Percentiles rank a stretch among this genome's conserved stretches.
These are phyloP conservation scores for Cephus nigrinus DNA, from an alignment of 2,888 invertebrate species.

Conservation along the genomic window DNA sequence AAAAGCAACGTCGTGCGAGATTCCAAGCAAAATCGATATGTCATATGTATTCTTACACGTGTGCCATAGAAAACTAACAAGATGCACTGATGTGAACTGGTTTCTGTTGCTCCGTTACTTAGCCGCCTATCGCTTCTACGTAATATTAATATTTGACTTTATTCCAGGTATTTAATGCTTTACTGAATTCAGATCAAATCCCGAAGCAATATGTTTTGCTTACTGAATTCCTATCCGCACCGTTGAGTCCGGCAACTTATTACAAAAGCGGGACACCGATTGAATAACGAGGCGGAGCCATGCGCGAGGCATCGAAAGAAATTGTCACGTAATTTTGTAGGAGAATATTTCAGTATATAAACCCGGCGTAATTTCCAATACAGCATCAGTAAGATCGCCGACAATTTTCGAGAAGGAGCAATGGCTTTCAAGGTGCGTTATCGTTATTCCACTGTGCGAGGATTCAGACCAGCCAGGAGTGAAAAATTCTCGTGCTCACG, in stretches of 20 bases:
- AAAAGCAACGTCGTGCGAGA: conserved; percentile 37
- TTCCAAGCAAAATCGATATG: conserved; percentile 35
- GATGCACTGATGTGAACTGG: too few relatives aligned
- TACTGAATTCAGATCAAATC: too few relatives aligned
- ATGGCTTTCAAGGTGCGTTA: conserved; percentile 20
- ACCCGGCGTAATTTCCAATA: conserved; percentile 22
- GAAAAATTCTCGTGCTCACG: too few relatives aligned
- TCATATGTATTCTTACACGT: conserved; percentile 27
- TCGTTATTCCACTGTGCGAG: too few relatives aligned
- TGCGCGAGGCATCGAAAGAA: conserved; percentile 21
- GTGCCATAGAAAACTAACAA: too few relatives aligned
- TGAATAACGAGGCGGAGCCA: conserved; percentile 22
- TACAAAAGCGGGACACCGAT: conserved; percentile 18
- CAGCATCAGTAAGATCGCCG: conserved; percentile 11
- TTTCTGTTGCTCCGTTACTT: too few relatives aligned
- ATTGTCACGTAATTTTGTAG: conserved; percentile 29
- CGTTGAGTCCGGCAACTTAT: neutral
- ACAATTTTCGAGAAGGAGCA: conserved; percentile 8
- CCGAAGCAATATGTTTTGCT: too few relatives aligned
- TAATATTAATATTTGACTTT: too few relatives aligned
- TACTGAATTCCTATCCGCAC: too few relatives aligned
- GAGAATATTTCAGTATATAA: conserved; percentile 36
- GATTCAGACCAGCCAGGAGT: too few relatives aligned
- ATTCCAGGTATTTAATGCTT: too few relatives aligned
- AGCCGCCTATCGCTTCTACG: too few relatives aligned